phyloP scores from a whole-genome alignment of 2,888 invertebrate species.

The Eurytoma adleriae region DNA sequence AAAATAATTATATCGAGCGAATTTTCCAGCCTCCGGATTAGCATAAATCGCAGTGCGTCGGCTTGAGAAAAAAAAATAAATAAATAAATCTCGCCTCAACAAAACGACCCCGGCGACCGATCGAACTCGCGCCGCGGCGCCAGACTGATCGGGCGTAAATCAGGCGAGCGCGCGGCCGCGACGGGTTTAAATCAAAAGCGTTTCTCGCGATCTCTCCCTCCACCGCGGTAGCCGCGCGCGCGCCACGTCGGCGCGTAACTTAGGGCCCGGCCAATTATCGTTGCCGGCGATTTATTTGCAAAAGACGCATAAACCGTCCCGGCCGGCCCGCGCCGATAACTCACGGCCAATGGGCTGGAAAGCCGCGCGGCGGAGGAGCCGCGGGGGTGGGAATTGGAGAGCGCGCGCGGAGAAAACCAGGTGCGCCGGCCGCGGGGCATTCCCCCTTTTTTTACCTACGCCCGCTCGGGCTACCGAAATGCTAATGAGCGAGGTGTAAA shows the following conservation, averaged over 20 bases:
- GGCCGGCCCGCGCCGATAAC: slow-evolving; percentile 29
- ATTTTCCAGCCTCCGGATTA: slow-evolving; percentile 38
- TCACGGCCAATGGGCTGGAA: slow-evolving; percentile 46
- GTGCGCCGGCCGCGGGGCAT: not conserved
- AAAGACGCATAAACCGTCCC: slow-evolving; percentile 53
- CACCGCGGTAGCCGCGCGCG: not conserved
- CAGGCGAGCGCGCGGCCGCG: slow-evolving; percentile 41
- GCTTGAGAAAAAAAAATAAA: not conserved
- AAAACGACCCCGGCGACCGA: not conserved
- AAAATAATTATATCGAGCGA: slow-evolving; percentile 33
- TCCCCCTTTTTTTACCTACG: not conserved
- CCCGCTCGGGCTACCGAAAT: not conserved
- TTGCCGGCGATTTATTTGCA: slow-evolving; percentile 56
- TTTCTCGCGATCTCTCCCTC: slow-evolving; percentile 40
- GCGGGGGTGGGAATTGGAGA: not conserved
- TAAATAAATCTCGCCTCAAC: not conserved
- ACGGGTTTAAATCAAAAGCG: slow-evolving; percentile 52
- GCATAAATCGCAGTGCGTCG: slow-evolving; percentile 27
- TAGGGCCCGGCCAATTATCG: slow-evolving; percentile 60
- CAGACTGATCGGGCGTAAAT: slow-evolving; percentile 54
- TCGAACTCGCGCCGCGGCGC: slow-evolving; percentile 49
- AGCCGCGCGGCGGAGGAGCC: slow-evolving; percentile 3
- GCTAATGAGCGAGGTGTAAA: not conserved
- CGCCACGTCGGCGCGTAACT: slow-evolving; percentile 55
- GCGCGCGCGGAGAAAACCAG: not conserved